Evolutionary conservation across 2,113 vertebrate species (phyloP).

Genomic region (Ammodytes marinus): DNA sequence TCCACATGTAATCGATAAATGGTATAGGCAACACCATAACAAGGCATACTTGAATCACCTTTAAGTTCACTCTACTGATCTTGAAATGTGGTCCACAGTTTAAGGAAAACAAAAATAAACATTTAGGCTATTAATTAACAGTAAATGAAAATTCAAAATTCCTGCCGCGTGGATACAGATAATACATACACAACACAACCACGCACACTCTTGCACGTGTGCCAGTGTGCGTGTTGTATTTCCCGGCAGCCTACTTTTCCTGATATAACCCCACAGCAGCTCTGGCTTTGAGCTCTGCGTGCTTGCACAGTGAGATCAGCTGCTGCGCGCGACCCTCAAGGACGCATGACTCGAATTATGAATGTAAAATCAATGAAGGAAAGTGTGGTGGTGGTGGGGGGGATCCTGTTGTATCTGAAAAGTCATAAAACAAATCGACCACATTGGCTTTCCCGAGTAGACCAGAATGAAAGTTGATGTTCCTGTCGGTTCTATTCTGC

Average conservation of each 20-base stretch:
- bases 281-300: background rate
- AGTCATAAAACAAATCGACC: background rate
- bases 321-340: background rate
- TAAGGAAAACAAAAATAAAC: background rate
- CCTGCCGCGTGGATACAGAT: background rate
- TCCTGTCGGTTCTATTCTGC: too few relatives aligned
- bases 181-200: background rate
- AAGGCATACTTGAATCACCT: background rate
- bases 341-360: slow-evolving; percentile 18
- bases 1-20: too few relatives aligned
- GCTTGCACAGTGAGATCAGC: slow-evolving; percentile 2
- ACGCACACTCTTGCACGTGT: background rate
- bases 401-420: background rate
- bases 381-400: background rate
- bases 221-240: background rate
- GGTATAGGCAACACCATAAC: too few relatives aligned
- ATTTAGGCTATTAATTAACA: background rate
- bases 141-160: background rate
- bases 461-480: background rate
- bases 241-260: slow-evolving; percentile 33
- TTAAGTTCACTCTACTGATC: background rate
- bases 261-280: background rate
- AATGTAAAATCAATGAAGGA: background rate
- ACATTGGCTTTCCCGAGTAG: too few relatives aligned
- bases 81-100: background rate